phyloP scores from a whole-genome alignment of 1,140 invertebrate species.

The Plectus sambesii region DNA sequence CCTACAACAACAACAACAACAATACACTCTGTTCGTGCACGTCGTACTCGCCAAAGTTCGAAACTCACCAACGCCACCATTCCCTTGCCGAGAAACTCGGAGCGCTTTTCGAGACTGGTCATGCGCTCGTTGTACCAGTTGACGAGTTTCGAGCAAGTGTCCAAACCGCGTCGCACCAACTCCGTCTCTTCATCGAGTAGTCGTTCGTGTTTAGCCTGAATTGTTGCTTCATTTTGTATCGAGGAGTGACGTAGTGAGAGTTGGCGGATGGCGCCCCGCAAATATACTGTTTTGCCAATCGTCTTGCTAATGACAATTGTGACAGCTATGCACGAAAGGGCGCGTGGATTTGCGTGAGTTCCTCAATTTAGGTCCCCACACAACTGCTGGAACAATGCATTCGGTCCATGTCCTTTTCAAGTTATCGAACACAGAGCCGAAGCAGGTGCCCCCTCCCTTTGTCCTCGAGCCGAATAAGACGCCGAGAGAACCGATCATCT shows the following conservation, averaged over 20 bases:
- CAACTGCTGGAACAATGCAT: neutral
- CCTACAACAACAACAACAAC: constrained; percentile 23
- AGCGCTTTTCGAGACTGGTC: constrained; percentile 31
- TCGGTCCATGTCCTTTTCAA: neutral
- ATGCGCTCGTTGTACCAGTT: constrained; percentile 28
- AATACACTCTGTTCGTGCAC: neutral
- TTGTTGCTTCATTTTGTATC: constrained; percentile 10
- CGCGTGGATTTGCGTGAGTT: constrained; percentile 8
- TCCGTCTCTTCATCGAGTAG: constrained; percentile 29
- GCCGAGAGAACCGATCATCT: no score
- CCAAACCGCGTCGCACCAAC: constrained; percentile 20
- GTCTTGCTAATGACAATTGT: neutral
- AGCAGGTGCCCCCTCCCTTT: no score
- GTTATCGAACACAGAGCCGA: no score
- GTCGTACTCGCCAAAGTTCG: neutral
- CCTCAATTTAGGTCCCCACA: neutral
- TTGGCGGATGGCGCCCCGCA: neutral
- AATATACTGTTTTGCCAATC: neutral
- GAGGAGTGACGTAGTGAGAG: constrained; percentile 1
- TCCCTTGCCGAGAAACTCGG: constrained; percentile 29
- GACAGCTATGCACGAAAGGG: neutral
- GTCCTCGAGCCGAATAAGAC: no score
- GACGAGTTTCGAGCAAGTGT: constrained; percentile 20
- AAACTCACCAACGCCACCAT: constrained; percentile 38
- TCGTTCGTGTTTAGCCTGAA: constrained; percentile 35